These are phyloP conservation scores for Hypselothyrea guttata DNA, from an alignment of 2,888 invertebrate genomes.

Conservation along the genomic window DNA sequence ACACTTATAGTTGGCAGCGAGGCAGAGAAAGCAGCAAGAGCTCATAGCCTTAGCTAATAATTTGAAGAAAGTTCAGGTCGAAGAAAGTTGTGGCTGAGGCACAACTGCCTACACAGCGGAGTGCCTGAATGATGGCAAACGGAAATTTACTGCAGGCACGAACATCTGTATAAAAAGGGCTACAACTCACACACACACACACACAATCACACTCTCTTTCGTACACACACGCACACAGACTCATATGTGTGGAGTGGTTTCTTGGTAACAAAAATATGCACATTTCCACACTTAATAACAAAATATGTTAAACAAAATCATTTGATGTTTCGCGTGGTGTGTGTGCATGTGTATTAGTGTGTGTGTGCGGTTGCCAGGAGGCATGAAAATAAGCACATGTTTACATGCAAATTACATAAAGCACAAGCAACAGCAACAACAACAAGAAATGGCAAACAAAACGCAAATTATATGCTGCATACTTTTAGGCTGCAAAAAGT, in stretches of 20 bases:
- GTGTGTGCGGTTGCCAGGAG: conserved; percentile 49
- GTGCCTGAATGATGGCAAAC: conserved; percentile 69
- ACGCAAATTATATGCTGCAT: conserved; percentile 72
- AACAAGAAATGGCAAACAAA: conserved; percentile 55
- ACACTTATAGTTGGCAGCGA: conserved; percentile 12
- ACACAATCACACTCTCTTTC: conserved; percentile 3
- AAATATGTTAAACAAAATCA: conserved; percentile 78
- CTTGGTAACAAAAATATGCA: conserved; percentile 50
- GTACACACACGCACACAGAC: conserved; percentile 4
- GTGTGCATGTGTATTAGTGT: conserved; percentile 37
- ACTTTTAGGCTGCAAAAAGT: conserved; percentile 63
- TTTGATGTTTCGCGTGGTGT: conserved; percentile 69
- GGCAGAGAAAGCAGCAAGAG: background rate
- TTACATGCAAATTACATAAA: conserved; percentile 77
- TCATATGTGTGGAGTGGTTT: background rate
- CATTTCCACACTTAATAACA: conserved; percentile 78
- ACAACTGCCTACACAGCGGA: conserved; percentile 44
- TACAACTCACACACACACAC: conserved; percentile 4
- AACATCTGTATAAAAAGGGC: conserved; percentile 38
- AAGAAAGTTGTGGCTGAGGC: conserved; percentile 32
- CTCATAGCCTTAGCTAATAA: too few species aligned
- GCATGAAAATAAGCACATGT: conserved; percentile 71
- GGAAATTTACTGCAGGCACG: conserved; percentile 77
- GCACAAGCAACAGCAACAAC: conserved; percentile 37
- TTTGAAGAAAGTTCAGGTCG: conserved; percentile 60